phyloP scores from a whole-genome alignment of 1,140 invertebrate species.

The Delia radicum region DNA sequence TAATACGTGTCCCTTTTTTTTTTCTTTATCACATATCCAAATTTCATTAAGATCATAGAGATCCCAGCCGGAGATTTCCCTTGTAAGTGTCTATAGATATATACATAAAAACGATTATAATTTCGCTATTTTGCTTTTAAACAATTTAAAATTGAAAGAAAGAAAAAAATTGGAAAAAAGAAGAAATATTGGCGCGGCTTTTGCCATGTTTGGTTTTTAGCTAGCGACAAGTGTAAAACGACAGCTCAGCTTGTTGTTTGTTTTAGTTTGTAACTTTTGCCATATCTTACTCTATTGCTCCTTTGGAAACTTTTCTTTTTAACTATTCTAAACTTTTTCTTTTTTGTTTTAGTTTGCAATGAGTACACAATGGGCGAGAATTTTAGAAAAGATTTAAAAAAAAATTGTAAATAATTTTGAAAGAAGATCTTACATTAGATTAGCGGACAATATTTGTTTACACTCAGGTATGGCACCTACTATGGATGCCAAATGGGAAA shows the following conservation, averaged over 20 bases:
- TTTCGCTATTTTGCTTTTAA: not conserved
- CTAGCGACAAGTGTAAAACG: constrained; percentile 21
- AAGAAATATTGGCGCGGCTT: constrained; percentile 22
- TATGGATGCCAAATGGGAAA: too few species aligned
- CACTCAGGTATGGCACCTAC: too few species aligned
- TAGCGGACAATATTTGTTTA: too few species aligned
- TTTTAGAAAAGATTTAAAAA: too few species aligned
- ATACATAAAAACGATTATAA: not conserved
- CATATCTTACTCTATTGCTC: not conserved
- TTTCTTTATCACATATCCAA: too few species aligned
- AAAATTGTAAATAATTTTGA: too few species aligned
- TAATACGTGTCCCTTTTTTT: too few species aligned
- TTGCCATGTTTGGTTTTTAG: constrained; percentile 6
- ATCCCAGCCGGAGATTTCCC: too few species aligned
- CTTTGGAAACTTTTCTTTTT: not conserved
- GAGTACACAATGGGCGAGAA: too few species aligned
- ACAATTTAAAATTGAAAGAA: not conserved
- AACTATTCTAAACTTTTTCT: not conserved
- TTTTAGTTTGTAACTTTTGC: not conserved
- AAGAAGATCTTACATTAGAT: too few species aligned
- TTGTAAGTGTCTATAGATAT: not conserved
- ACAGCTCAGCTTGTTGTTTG: constrained; percentile 15
- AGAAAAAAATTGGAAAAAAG: not conserved
- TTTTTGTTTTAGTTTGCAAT: not conserved
- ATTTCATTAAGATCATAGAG: too few species aligned